These are phyloP conservation scores for Chionis minor DNA, from an alignment of 2,113 vertebrate species.

Conservation along the genomic window DNA sequence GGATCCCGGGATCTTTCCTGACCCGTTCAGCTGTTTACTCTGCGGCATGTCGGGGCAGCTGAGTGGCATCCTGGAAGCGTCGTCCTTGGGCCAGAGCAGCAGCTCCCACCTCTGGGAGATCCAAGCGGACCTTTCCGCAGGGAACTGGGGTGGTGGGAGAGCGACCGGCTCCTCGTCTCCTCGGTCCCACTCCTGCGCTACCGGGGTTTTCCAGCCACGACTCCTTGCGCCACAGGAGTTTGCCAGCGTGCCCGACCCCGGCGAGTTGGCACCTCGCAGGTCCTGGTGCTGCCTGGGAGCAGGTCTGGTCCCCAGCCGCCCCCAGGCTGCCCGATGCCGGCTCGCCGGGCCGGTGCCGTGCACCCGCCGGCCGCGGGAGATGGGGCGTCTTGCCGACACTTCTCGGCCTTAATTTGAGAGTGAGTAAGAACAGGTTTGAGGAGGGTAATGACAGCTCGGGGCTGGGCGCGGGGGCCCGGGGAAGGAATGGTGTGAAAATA, in stretches of 20 bases:
- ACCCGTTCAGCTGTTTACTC: background rate
- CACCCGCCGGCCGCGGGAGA: rapidly evolving
- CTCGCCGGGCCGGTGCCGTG: rapidly evolving
- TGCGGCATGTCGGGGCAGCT: rapidly evolving
- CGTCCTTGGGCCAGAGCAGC: background rate
- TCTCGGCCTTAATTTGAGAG: background rate
- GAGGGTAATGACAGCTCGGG: background rate
- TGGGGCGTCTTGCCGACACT: rapidly evolving
- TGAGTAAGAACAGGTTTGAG: background rate
- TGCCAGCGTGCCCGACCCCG: rapidly evolving
- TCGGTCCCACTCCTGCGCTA: background rate
- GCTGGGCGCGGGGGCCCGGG: background rate
- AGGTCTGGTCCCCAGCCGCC: background rate
- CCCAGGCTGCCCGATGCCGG: background rate
- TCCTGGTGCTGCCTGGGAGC: rapidly evolving
- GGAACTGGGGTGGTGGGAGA: rapidly evolving
- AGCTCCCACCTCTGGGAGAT: rapidly evolving
- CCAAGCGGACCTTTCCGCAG: rapidly evolving
- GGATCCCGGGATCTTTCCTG: rapidly evolving
- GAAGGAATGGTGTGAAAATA: background rate
- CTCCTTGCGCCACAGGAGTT: rapidly evolving
- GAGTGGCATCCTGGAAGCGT: rapidly evolving
- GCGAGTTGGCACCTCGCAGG: too few relatives aligned
- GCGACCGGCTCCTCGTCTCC: rapidly evolving
- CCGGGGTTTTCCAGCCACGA: rapidly evolving